Evolutionary conservation across 2,797 vertebrate genomes (phyloP).

Genomic region (Dermochelys coriacea): DNA sequence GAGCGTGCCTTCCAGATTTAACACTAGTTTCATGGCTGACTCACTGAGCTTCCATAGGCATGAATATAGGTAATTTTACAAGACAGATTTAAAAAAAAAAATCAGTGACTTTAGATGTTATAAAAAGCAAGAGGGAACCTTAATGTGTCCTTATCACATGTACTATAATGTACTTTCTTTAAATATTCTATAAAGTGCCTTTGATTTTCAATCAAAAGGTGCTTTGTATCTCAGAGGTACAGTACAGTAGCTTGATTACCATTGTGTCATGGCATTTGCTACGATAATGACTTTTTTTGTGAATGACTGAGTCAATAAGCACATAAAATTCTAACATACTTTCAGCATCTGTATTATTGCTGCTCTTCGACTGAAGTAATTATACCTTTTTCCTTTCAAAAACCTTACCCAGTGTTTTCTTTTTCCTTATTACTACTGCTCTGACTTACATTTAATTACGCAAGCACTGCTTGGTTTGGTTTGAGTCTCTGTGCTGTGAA

Average conservation of each 20-base stretch:
- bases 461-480: neutral
- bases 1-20: neutral
- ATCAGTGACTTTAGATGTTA: neutral
- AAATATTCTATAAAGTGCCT: slow-evolving; percentile 15
- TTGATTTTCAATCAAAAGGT: slow-evolving; percentile 60
- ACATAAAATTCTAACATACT: slow-evolving; percentile 37
- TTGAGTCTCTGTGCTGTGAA: neutral
- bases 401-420: slow-evolving; percentile 30
- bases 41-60: neutral
- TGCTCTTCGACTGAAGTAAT: slow-evolving; percentile 44
- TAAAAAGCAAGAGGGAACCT: slow-evolving; percentile 13
- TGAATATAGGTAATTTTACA: neutral
- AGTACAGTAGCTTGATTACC: slow-evolving; percentile 47
- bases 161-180: slow-evolving; percentile 9
- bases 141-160: slow-evolving; percentile 5
- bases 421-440: slow-evolving; percentile 22
- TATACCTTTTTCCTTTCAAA: slow-evolving; percentile 33
- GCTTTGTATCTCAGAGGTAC: slow-evolving; percentile 34
- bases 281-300: slow-evolving; percentile 48
- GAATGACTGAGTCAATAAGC: slow-evolving; percentile 39
- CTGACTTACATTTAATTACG: slow-evolving; percentile 31
- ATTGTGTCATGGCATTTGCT: slow-evolving; percentile 34
- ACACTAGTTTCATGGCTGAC: neutral
- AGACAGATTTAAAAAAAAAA: neutral
- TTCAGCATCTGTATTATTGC: slow-evolving; percentile 24